Percentiles rank a stretch among this genome's conserved stretches.
Conservation (phyloP, 2,797 vertebrate species). For the Cyclopterus lumpus region DNA sequence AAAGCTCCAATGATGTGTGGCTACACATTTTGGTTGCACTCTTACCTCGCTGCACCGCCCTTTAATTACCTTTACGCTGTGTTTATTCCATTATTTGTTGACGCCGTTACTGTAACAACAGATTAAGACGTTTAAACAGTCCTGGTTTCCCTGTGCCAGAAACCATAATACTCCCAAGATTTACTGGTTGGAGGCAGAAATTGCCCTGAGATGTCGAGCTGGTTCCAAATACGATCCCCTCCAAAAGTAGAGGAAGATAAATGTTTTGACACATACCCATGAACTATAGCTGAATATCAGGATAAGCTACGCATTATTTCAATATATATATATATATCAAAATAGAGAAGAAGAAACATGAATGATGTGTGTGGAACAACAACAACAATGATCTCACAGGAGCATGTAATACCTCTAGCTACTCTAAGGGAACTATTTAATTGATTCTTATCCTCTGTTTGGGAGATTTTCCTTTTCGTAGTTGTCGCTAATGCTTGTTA, state of each 20-base stretch:
- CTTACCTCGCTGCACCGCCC: no score
- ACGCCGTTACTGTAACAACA: conserved; percentile 58
- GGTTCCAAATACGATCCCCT: conserved; percentile 39
- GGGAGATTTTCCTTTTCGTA: background rate
- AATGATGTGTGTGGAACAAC: background rate
- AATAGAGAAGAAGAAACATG: background rate
- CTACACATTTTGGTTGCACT: no score
- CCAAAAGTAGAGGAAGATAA: conserved; percentile 21
- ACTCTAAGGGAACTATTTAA: background rate
- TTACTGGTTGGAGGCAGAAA: conserved; percentile 41
- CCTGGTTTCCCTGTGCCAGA: conserved; percentile 31
- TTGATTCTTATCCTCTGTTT: background rate
- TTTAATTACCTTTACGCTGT: conserved; percentile 42
- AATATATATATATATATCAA: background rate
- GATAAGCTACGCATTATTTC: conserved; percentile 2
- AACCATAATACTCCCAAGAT: conserved; percentile 27
- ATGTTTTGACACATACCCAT: conserved; percentile 9
- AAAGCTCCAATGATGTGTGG: conserved; percentile 27
- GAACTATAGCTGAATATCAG: background rate
- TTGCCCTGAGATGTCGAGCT: conserved; percentile 34
- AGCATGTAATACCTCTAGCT: background rate
- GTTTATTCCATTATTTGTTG: conserved; percentile 60
- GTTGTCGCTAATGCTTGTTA: background rate
- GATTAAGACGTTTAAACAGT: conserved; percentile 32
- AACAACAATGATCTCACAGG: background rate